Evolutionary conservation across 1,140 invertebrate genomes (phyloP), one percentile per base, ranked within the genome.

Genomic region (Latrodectus geometricus): DNA sequence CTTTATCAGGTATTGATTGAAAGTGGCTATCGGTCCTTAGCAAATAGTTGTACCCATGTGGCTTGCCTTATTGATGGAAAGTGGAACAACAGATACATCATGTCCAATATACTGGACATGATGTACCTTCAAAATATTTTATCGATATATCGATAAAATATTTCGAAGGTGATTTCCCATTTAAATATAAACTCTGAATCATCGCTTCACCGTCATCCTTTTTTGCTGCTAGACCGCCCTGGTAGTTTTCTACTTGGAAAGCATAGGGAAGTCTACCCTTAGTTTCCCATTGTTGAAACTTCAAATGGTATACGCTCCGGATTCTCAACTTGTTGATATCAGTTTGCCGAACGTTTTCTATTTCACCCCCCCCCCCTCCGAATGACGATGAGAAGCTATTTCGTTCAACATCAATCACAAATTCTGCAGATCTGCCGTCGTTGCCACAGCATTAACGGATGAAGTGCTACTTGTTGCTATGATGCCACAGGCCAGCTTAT

Each of bases 281-380:
- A n/a, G 15, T 61, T 3, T 82, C 83, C 5, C 76, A 8, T 50
- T 80, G 56, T 87, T 68, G 12, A 21, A 86, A 88, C 20, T n/a
- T 87, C 5, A 9, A 11, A 49, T 87, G 84, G 87, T 87, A 88
- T 56, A 8, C 0, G 21, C 17, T 48, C 61, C 0, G 17, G 4
- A n/a, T 61, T 61, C 3, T 78, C 52, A 56, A 1, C 54, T 35
- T 20, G 20, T 56, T 15, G 96, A 49, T 7, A 17, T n/a, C 17
- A 21, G 20, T 5, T 56, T 61, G 12, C 0, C 61, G 9, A 8
- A 15, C 50, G 4, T 21, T 49, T 7, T 74, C 11, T 0, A 20
- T n/a, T 52, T 61, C 72, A 8, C 49, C 72, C 4, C 14, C 8
- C 15, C 3, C 50, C 5, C 7, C 9, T 75, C 20, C 50, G 23